Evolutionary conservation across 2,113 vertebrate genomes (phyloP).

Genomic region (Campylomormyrus tamandua): DNA sequence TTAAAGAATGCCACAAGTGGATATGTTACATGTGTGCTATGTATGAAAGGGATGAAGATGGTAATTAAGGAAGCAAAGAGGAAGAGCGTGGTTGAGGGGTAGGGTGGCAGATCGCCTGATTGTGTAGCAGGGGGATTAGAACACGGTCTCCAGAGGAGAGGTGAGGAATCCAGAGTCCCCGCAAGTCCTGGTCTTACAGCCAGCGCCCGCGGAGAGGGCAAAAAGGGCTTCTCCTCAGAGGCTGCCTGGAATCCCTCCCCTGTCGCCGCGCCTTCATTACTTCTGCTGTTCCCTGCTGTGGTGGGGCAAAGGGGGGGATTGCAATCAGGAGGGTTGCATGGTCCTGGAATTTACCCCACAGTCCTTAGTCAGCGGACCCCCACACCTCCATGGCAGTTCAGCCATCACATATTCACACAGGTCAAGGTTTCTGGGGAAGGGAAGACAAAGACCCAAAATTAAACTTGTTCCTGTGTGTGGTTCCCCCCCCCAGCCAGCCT

Average conservation of each 20-base stretch:
- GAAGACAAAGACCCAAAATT: constrained; percentile 46
- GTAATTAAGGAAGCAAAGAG: constrained; percentile 28
- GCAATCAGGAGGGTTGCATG: constrained; percentile 63
- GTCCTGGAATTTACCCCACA: constrained; percentile 84
- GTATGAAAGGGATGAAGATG: not conserved
- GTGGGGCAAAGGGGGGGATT: constrained; percentile 37
- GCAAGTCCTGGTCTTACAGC: constrained; percentile 56
- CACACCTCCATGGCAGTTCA: constrained; percentile 50
- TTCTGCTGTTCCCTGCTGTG: constrained; percentile 79
- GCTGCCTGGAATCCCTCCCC: constrained; percentile 75
- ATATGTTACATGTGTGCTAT: not conserved
- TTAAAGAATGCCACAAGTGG: not conserved
- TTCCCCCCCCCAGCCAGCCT: constrained; percentile 26
- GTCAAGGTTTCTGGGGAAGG: constrained; percentile 44
- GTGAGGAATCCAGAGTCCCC: constrained; percentile 89
- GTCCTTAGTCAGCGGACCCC: constrained; percentile 75
- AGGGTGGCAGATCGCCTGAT: constrained; percentile 60
- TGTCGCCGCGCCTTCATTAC: constrained; percentile 85
- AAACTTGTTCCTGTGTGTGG: constrained; percentile 46
- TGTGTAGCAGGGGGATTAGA: constrained; percentile 76
- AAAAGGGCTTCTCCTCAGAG: constrained; percentile 68
- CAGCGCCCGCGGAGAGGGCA: constrained; percentile 71
- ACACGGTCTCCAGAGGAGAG: constrained; percentile 91
- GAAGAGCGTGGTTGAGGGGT: constrained; percentile 31
- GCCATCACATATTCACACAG: constrained; percentile 72